Percentiles rank a stretch among this genome's conserved stretches.
phyloP scores from a whole-genome alignment of 2,797 vertebrate species.

The Taenioides sp. region DNA sequence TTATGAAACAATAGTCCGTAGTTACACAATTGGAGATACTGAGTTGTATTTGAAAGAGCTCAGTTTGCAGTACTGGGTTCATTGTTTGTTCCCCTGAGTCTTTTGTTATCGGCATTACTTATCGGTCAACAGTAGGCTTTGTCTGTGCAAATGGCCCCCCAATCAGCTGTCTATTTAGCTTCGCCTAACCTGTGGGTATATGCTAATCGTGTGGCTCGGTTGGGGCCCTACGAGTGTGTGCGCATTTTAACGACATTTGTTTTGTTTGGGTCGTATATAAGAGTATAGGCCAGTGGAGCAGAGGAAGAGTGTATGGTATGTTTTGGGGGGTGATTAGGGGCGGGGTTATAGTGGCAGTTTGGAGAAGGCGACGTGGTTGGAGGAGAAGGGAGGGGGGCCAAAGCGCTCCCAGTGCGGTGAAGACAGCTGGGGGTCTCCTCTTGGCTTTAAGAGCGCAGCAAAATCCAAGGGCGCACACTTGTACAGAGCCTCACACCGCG shows the following conservation, averaged over 20 bases:
- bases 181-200: slow-evolving; percentile 86
- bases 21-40: slow-evolving; percentile 78
- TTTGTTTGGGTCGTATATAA: slow-evolving; percentile 73
- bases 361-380: slow-evolving; percentile 29
- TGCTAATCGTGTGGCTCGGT: slow-evolving; percentile 84
- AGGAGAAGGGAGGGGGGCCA: slow-evolving; percentile 59
- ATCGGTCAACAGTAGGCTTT: slow-evolving; percentile 93
- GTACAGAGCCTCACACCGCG: slow-evolving; percentile 42
- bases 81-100: slow-evolving; percentile 85
- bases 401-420: slow-evolving; percentile 72
- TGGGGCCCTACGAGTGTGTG: slow-evolving; percentile 78
- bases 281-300: slow-evolving; percentile 10
- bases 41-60: slow-evolving; percentile 76
- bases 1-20: slow-evolving; percentile 65
- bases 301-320: slow-evolving; percentile 37
- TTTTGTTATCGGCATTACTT: slow-evolving; percentile 95
- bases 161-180: slow-evolving; percentile 94
- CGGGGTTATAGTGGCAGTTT: slow-evolving; percentile 51
- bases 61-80: slow-evolving; percentile 82
- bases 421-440: slow-evolving; percentile 76
- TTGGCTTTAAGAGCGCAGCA: slow-evolving; percentile 78
- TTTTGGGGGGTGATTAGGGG: slow-evolving; percentile 39
- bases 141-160: slow-evolving; percentile 93
- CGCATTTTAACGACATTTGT: slow-evolving; percentile 84
- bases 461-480: slow-evolving; percentile 65